A percentile compares a stretch with the other conserved stretches of the same genome.
These are phyloP conservation scores for Eurois occulta DNA, from an alignment of 2,888 invertebrate species.

Conservation along the genomic window DNA sequence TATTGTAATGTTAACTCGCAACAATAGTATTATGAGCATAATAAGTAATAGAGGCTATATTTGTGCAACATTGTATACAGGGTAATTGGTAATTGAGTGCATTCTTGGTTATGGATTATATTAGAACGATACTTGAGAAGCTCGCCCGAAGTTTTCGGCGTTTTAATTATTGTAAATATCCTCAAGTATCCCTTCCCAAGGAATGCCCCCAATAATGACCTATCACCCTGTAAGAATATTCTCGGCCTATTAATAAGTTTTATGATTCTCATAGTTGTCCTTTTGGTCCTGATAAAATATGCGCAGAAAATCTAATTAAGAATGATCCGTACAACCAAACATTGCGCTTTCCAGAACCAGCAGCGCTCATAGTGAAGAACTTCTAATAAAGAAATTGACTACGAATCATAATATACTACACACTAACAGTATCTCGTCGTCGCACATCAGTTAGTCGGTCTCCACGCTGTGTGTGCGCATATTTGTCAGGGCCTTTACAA, in stretches of 20 bases:
- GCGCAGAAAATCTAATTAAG: background rate
- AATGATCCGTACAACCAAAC: background rate
- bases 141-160: background rate
- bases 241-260: background rate
- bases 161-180: background rate
- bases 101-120: background rate
- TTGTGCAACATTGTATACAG: background rate
- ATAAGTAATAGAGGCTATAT: conserved; percentile 14
- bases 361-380: background rate
- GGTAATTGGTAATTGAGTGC: background rate
- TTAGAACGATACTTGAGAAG: background rate
- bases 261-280: background rate
- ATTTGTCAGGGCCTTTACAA: background rate
- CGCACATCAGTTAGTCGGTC: background rate
- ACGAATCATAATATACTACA: background rate
- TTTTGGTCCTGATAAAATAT: background rate
- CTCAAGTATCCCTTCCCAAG: background rate
- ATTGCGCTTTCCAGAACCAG: background rate
- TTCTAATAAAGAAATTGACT: conserved; percentile 5
- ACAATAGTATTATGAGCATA: background rate
- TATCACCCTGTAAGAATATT: conserved; percentile 8
- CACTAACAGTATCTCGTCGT: background rate
- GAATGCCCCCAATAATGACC: background rate
- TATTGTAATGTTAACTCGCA: conserved; percentile 1
- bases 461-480: too few relatives aligned